Conservation (phyloP, 2,797 vertebrate genomes). For the Schizothorax lantsangensis region DNA sequence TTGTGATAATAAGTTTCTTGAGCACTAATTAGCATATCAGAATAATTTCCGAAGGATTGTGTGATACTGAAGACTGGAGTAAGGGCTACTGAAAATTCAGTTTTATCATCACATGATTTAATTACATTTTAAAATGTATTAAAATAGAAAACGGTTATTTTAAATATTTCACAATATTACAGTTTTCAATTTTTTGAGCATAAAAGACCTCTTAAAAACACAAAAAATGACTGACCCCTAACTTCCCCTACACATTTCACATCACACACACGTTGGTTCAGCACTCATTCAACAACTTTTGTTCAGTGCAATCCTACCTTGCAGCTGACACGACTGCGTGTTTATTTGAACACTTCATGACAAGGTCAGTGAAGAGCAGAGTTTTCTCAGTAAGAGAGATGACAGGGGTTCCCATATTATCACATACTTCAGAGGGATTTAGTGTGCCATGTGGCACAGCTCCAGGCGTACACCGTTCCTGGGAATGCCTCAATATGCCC, state of each 20-base stretch:
- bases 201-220: background rate
- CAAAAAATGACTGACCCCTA: background rate
- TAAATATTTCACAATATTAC: background rate
- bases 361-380: slow-evolving; percentile 45
- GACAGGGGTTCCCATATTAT: slow-evolving; percentile 21
- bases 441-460: slow-evolving; percentile 39
- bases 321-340: background rate
- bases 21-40: background rate
- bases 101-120: background rate
- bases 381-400: slow-evolving; percentile 25
- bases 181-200: background rate
- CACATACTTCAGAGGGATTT: slow-evolving; percentile 38
- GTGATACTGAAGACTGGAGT: background rate
- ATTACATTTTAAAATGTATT: background rate
- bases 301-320: slow-evolving; percentile 10
- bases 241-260: slow-evolving; percentile 7
- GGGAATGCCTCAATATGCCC: slow-evolving; percentile 51
- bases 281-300: slow-evolving; percentile 31
- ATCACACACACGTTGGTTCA: slow-evolving; percentile 13
- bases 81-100: background rate
- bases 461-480: slow-evolving; percentile 41
- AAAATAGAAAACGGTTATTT: background rate
- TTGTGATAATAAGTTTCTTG: background rate
- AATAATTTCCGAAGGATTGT: background rate
- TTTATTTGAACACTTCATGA: slow-evolving; percentile 43